Base-by-base conservation (phyloP, 1,140 invertebrate genomes). In the Mylabris phalerata region DNA sequence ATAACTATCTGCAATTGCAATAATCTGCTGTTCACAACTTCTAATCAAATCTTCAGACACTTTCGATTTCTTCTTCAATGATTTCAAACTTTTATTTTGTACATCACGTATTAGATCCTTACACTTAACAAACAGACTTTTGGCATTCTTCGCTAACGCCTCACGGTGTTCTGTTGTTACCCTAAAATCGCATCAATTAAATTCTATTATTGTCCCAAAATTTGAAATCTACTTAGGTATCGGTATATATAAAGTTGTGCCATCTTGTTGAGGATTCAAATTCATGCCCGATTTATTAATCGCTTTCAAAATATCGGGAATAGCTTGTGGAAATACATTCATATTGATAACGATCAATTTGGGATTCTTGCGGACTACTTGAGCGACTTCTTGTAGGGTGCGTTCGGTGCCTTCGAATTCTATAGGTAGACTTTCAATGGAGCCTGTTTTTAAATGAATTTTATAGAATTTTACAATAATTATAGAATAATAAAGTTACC, bases 251-350 rank as follows among this genome's bases (percentile, higher is more conserved):
- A 97, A 73, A 1, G 85, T 90, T 10, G 90, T 95, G 38, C 93
- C 93, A 73, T 97, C 94, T 75, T 95, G 91, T 72, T 97, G 93
- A 0, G 94, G 93, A 80, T 93, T 96, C 26, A 98, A 76, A 74
- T 95, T 95, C 79, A 97, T 84, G 48, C 92, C 91, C 60, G 91
- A 92, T 43, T 82, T 82, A 26, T 77, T 65, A 26, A 98, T 80
- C 4, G 88, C 83, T 65, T 86, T 84, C 19, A 95, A 61, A 9
- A 90, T 87, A 64, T 83, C 78, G 44, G 88, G 86, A 63, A 92
- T 86, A 5, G 85, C 86, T 80, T 92, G 89, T 6, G 94, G 92
- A 75, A 93, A 92, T 2, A 83, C 77, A 55, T 83, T 72, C 77
- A 92, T 84, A 73, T 95, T 91, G 6, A 98, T 77, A 2, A 93